A percentile compares a stretch with the other conserved stretches of the same genome.
phyloP scores from a whole-genome alignment of 2,797 vertebrate genomes.

The Cirrhinus molitorella region DNA sequence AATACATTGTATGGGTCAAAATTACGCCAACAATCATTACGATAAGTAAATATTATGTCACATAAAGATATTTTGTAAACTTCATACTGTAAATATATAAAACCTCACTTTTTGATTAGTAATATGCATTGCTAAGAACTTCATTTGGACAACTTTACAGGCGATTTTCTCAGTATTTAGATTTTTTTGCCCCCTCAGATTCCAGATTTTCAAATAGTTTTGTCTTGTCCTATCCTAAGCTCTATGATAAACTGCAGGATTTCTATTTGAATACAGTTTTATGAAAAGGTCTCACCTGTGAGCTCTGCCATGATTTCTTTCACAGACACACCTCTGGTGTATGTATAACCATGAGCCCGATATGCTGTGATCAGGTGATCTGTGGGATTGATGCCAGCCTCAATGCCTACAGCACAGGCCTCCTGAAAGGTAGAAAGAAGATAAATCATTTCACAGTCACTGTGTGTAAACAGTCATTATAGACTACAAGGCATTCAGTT shows the following conservation, averaged over 20 bases:
- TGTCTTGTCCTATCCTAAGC: too few relatives aligned
- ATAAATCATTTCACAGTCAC: conserved; percentile 4
- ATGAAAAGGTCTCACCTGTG: conserved; percentile 82
- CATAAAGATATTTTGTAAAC: too few relatives aligned
- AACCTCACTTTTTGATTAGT: too few relatives aligned
- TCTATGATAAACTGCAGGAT: neutral
- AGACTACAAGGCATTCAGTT: neutral
- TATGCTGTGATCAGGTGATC: conserved; percentile 98
- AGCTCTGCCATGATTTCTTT: conserved; percentile 93
- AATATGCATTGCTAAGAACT: too few relatives aligned
- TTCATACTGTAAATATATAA: too few relatives aligned
- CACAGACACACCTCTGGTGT: conserved; percentile 88
- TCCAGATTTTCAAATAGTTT: too few relatives aligned
- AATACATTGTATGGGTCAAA: too few relatives aligned
- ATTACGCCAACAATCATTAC: too few relatives aligned
- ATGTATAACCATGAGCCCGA: conserved; percentile 90
- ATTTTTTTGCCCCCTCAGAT: too few relatives aligned
- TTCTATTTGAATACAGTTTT: neutral
- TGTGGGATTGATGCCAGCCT: conserved; percentile 85
- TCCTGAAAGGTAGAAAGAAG: conserved; percentile 78
- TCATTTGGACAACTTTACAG: too few relatives aligned
- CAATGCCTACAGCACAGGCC: conserved; percentile 94
- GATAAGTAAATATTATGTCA: too few relatives aligned
- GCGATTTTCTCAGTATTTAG: too few relatives aligned
- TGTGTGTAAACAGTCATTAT: neutral